These are phyloP conservation scores for Sebastes matsubarae DNA, from an alignment of 2,797 vertebrate genomes.

Conservation along the genomic window DNA sequence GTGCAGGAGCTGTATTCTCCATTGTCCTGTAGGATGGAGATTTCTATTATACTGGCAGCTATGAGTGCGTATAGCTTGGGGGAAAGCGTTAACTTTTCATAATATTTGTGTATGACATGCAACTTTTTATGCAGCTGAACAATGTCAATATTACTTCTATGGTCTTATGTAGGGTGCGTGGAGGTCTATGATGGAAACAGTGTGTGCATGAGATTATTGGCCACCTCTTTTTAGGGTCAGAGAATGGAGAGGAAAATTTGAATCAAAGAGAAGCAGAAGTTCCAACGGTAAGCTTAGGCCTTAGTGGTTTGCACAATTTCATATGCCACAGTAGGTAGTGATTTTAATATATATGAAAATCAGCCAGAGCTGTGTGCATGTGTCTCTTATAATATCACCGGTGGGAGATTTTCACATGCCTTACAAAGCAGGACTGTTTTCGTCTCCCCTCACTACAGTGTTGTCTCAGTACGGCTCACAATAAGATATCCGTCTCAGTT, in stretches of 20 bases:
- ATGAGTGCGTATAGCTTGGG: slow-evolving; percentile 25
- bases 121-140: slow-evolving; percentile 75
- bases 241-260: slow-evolving; percentile 68
- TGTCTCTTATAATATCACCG: slow-evolving; percentile 88
- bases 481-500: slow-evolving; percentile 33
- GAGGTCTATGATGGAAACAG: slow-evolving; percentile 65
- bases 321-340: slow-evolving; percentile 87
- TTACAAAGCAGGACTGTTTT: slow-evolving; percentile 79
- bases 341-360: slow-evolving; percentile 99
- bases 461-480: slow-evolving; percentile 44
- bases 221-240: slow-evolving; percentile 80
- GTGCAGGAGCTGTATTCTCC: slow-evolving; percentile 29
- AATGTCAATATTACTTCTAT: slow-evolving; percentile 78
- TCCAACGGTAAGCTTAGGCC: slow-evolving; percentile 84
- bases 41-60: slow-evolving; percentile 56
- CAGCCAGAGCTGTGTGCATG: slow-evolving; percentile 90
- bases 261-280: slow-evolving; percentile 81
- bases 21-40: slow-evolving; percentile 48
- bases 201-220: slow-evolving; percentile 76
- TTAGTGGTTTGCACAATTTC: slow-evolving; percentile 84
- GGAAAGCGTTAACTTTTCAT: slow-evolving; percentile 72
- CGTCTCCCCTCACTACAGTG: slow-evolving; percentile 38
- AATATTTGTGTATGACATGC: slow-evolving; percentile 78
- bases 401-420: slow-evolving; percentile 88
- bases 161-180: slow-evolving; percentile 57